Conservation (phyloP, 2,113 vertebrate species). For the Xiphophorus couchianus region DNA sequence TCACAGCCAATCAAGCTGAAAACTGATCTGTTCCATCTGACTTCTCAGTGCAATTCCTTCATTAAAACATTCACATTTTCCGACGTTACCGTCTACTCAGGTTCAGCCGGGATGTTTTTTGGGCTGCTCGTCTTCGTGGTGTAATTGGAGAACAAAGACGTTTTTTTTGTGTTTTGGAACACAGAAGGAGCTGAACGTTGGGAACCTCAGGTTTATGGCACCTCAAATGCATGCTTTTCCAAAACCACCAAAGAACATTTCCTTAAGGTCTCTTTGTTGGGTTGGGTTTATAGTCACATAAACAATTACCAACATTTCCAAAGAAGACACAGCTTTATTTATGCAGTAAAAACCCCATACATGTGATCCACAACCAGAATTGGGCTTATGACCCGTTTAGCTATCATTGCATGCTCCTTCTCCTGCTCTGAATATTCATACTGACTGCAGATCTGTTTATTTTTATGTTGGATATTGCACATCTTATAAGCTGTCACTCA, state of each 20-base stretch:
- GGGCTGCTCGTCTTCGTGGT: not conserved
- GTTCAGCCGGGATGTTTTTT: not conserved
- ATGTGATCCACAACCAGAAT: constrained; percentile 45
- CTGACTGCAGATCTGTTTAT: constrained; percentile 4
- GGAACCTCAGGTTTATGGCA: constrained; percentile 40
- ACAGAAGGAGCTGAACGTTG: not conserved
- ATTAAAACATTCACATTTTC: not conserved
- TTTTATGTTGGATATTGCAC: not conserved
- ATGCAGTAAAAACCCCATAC: constrained; percentile 27
- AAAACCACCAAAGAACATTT: constrained; percentile 41
- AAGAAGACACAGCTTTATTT: constrained; percentile 60
- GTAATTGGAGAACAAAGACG: not conserved
- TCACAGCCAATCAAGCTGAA: too few relatives aligned
- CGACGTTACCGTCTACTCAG: not conserved
- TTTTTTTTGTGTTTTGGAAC: not conserved
- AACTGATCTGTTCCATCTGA: too few relatives aligned
- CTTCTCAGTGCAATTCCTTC: not conserved
- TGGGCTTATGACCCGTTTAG: constrained; percentile 6
- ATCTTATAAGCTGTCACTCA: not conserved
- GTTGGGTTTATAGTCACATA: not conserved
- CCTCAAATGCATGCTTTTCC: constrained; percentile 13
- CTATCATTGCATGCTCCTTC: constrained; percentile 18
- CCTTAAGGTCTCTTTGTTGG: constrained; percentile 3
- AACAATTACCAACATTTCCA: constrained; percentile 19
- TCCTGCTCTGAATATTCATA: constrained; percentile 25